A percentile compares a stretch with the other conserved stretches of the same genome.
Evolutionary conservation across 2,797 vertebrate species (phyloP).

Genomic region (Erethizon dorsatum): DNA sequence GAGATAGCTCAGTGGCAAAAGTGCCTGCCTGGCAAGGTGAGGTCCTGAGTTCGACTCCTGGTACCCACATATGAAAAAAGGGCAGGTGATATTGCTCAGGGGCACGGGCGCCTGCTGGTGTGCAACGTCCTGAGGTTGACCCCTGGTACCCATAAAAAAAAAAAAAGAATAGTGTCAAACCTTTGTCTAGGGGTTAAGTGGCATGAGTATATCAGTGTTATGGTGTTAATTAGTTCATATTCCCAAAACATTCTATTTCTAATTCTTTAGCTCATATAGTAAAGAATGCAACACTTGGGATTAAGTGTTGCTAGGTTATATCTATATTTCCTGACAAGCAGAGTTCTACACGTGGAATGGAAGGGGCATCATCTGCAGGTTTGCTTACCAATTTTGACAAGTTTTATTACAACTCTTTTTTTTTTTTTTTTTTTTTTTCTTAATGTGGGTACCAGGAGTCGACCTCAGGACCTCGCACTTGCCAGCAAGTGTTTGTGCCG

Average conservation of each 20-base stretch:
- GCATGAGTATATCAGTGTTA: background rate
- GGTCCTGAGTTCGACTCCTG: too few relatives aligned
- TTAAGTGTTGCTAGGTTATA: background rate
- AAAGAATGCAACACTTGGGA: background rate
- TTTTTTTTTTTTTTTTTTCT: too few relatives aligned
- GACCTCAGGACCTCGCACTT: too few relatives aligned
- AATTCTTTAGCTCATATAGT: background rate
- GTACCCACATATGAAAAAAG: too few relatives aligned
- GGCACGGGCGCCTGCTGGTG: too few relatives aligned
- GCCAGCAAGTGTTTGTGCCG: too few relatives aligned
- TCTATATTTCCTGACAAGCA: background rate
- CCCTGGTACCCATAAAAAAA: too few relatives aligned
- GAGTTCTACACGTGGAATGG: accelerated
- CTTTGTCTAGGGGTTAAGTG: background rate
- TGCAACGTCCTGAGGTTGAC: too few relatives aligned
- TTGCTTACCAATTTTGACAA: background rate
- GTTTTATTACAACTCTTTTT: background rate
- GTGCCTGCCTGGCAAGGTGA: too few relatives aligned
- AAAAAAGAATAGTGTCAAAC: background rate
- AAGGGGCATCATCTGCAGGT: background rate
- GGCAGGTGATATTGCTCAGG: too few relatives aligned
- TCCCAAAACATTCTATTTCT: background rate
- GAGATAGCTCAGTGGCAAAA: too few relatives aligned
- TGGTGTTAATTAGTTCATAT: background rate
- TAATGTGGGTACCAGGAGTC: too few relatives aligned